Percentiles rank a stretch among this genome's conserved stretches.
phyloP scores from a whole-genome alignment of 2,797 vertebrate species.

The Cephalopachus bancanus region DNA sequence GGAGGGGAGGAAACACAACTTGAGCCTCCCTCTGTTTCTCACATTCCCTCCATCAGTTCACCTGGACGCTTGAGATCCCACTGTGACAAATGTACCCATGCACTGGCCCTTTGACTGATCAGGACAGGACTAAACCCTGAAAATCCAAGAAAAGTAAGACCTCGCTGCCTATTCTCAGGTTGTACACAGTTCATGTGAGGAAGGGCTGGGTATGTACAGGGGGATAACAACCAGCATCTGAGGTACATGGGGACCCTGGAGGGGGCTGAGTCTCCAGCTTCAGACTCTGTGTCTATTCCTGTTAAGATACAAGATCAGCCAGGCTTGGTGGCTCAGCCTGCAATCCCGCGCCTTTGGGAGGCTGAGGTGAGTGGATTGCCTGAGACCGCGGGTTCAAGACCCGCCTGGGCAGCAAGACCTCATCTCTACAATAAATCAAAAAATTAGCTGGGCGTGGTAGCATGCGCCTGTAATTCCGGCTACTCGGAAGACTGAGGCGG shows the following conservation, averaged over 20 bases:
- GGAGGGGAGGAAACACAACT: fast-evolving
- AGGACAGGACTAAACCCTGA: background rate
- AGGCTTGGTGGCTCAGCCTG: no score
- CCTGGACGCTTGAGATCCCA: background rate
- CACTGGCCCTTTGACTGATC: background rate
- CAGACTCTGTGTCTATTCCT: background rate
- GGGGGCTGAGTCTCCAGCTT: background rate
- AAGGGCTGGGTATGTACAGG: background rate
- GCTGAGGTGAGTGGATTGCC: no score
- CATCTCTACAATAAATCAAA: no score
- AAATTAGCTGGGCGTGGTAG: no score
- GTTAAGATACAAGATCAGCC: background rate
- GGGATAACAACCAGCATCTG: background rate
- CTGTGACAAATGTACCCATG: background rate
- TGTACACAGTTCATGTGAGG: fast-evolving
- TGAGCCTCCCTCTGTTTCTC: background rate
- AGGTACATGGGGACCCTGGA: background rate
- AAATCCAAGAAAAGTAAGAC: background rate
- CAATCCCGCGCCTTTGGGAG: no score
- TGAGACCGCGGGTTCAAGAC: no score
- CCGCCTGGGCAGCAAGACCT: no score
- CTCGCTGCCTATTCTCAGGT: fast-evolving
- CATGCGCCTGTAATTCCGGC: no score
- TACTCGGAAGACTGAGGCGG: no score
- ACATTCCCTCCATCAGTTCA: background rate